A percentile compares a stretch with the other conserved stretches of the same genome.
Evolutionary conservation across 2,888 invertebrate genomes (phyloP).

Genomic region (Metopia argyrocephala): DNA sequence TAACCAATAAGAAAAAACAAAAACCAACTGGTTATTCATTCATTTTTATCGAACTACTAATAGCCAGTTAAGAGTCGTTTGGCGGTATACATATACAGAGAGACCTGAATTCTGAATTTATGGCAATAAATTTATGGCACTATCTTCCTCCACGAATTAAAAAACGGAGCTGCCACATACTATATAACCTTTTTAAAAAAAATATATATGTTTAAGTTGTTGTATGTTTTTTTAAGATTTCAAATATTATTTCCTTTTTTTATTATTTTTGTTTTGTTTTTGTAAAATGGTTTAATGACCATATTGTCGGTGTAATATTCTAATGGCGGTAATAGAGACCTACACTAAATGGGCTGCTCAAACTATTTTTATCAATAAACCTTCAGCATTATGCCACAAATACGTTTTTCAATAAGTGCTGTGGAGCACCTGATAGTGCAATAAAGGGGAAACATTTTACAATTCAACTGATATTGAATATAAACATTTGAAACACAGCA

Average conservation of each 20-base stretch:
- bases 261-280: too few relatives aligned
- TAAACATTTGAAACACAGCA: conserved; percentile 12
- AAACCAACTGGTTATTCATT: too few relatives aligned
- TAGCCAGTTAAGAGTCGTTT: neutral
- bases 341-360: neutral
- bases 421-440: too few relatives aligned
- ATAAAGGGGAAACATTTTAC: neutral
- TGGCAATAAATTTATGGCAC: too few relatives aligned
- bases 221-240: too few relatives aligned
- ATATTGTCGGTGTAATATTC: conserved; percentile 2
- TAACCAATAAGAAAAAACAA: conserved; percentile 1
- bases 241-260: too few relatives aligned
- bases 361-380: conserved; percentile 1
- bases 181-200: too few relatives aligned
- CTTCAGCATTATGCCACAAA: conserved; percentile 8
- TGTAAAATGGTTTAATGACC: neutral
- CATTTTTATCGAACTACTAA: conserved; percentile 23
- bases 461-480: conserved; percentile 48
- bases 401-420: neutral
- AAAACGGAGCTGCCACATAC: too few relatives aligned
- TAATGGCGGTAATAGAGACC: neutral
- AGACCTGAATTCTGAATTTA: too few relatives aligned
- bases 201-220: too few relatives aligned
- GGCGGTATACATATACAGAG: too few relatives aligned
- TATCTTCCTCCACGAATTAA: too few relatives aligned